These are phyloP conservation scores for Amiota mariae DNA, from an alignment of 2,888 invertebrate genomes.

Conservation along the genomic window DNA sequence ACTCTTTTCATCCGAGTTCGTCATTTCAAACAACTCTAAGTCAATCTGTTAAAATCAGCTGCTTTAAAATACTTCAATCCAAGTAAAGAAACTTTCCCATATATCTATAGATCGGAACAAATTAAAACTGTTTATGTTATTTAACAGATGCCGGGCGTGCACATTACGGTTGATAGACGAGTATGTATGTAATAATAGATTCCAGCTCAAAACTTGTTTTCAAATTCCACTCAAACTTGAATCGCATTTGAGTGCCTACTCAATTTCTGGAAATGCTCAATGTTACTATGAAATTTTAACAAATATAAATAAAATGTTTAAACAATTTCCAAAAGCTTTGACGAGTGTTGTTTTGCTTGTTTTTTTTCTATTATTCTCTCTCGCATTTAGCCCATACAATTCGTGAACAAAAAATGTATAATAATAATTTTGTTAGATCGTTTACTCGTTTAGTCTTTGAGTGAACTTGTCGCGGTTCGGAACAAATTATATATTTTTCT, in stretches of 20 bases:
- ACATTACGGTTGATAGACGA: too few relatives aligned
- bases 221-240: too few relatives aligned
- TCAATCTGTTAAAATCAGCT: too few relatives aligned
- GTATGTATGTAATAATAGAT: too few relatives aligned
- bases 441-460: conserved; percentile 50
- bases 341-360: neutral
- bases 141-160: too few relatives aligned
- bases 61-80: too few relatives aligned
- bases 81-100: too few relatives aligned
- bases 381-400: neutral
- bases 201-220: conserved; percentile 34
- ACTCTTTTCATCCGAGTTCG: neutral
- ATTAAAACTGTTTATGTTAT: too few relatives aligned
- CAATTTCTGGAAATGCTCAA: neutral
- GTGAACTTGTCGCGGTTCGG: conserved; percentile 46
- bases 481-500: conserved; percentile 8
- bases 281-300: neutral
- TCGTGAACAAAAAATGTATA: neutral
- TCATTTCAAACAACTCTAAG: too few relatives aligned
- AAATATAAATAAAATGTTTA: conserved; percentile 33
- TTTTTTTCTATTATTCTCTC: neutral
- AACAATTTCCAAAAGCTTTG: conserved; percentile 49
- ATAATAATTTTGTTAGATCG: too few relatives aligned
- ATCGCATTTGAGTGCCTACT: too few relatives aligned
- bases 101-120: too few relatives aligned